phyloP scores from a whole-genome alignment of 2,888 invertebrate genomes.

The Rhingia campestris region DNA sequence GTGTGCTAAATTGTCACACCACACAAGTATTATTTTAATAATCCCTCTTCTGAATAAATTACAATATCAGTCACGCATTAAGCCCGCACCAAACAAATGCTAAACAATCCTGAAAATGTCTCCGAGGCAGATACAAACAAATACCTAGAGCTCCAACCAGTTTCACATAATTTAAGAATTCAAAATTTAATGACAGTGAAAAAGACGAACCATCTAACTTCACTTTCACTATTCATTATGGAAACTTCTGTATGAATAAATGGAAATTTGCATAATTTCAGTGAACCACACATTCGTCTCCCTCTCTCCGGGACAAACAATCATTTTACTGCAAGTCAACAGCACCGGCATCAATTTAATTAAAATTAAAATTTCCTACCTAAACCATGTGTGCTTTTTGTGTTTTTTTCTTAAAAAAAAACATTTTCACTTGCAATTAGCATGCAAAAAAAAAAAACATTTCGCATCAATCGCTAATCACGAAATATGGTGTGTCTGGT shows the following conservation, averaged over 20 bases:
- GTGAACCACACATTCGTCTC: background rate
- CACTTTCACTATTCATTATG: constrained; percentile 56
- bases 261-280: constrained; percentile 51
- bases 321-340: background rate
- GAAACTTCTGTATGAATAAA: constrained; percentile 30
- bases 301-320: background rate
- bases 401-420: constrained; percentile 21
- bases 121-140: constrained; percentile 2
- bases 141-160: constrained; percentile 17
- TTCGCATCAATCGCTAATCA: background rate
- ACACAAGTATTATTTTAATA: too few relatives aligned
- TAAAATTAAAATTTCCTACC: constrained; percentile 36
- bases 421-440: constrained; percentile 43
- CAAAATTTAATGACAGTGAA: constrained; percentile 14
- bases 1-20: too few relatives aligned
- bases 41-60: too few relatives aligned
- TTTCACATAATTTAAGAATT: constrained; percentile 59
- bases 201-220: constrained; percentile 7
- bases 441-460: constrained; percentile 12
- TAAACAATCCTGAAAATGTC: constrained; percentile 12
- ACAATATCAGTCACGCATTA: background rate
- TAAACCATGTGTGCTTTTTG: background rate
- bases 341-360: constrained; percentile 21
- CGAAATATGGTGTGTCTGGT: constrained; percentile 29
- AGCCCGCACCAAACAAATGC: background rate